Evolutionary conservation across 2,113 vertebrate species (phyloP).

Genomic region (Hippopotamus amphibius): DNA sequence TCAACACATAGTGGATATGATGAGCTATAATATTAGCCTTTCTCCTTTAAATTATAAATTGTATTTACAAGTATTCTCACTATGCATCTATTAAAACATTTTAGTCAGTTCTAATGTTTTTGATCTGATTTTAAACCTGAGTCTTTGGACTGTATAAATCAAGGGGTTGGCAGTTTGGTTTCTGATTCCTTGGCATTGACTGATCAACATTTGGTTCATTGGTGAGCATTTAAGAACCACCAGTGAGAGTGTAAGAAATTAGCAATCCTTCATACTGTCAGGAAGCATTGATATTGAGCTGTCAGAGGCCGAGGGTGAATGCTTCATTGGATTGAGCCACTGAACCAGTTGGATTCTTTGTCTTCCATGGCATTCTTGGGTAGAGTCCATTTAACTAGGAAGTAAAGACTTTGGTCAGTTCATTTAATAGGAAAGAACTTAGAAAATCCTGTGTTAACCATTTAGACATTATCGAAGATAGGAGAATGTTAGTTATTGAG

Average conservation of each 20-base stretch:
- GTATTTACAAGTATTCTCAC: not conserved
- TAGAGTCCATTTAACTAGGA: slow-evolving; percentile 59
- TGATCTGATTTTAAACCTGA: slow-evolving; percentile 63
- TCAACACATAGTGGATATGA: not conserved
- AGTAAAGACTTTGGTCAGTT: slow-evolving; percentile 68
- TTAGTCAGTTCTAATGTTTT: slow-evolving; percentile 46
- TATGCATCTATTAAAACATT: not conserved
- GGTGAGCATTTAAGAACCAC: slow-evolving; percentile 80
- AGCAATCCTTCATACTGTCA: slow-evolving; percentile 72
- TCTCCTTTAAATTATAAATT: slow-evolving; percentile 48
- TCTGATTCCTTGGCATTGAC: slow-evolving; percentile 82
- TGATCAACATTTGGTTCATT: slow-evolving; percentile 71
- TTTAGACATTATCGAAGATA: not conserved
- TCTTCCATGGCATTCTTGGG: slow-evolving; percentile 56
- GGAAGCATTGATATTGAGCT: slow-evolving; percentile 63
- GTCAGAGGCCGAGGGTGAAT: slow-evolving; percentile 43
- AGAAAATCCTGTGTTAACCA: slow-evolving; percentile 25
- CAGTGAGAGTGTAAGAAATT: slow-evolving; percentile 64
- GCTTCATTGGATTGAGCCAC: slow-evolving; percentile 59
- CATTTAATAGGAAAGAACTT: not conserved
- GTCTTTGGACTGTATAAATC: slow-evolving; percentile 66
- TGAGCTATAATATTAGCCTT: not conserved
- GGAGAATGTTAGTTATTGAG: not conserved
- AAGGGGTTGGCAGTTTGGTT: slow-evolving; percentile 70
- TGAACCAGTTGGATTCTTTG: slow-evolving; percentile 59